Evolutionary conservation across 2,113 vertebrate genomes (phyloP).

Genomic region (Dromiciops gliroides): DNA sequence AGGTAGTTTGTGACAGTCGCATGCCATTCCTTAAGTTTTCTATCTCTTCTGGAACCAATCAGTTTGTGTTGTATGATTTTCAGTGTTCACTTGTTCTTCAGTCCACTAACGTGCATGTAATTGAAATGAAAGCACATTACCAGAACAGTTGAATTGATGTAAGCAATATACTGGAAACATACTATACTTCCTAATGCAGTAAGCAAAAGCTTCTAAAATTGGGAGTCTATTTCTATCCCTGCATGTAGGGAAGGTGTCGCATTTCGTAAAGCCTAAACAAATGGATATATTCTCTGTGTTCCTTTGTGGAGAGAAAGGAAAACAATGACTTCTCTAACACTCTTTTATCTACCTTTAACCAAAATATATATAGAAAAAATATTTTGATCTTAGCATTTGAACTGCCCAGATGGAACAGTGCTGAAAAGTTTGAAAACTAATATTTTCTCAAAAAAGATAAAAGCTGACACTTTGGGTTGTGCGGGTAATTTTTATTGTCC

Average conservation of each 20-base stretch:
- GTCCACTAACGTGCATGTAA: constrained; percentile 5
- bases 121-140: constrained; percentile 13
- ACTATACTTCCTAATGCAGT: not conserved
- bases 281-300: not conserved
- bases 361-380: not conserved
- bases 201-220: not conserved
- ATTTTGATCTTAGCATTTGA: not conserved
- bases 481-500: not conserved
- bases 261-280: not conserved
- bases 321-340: not conserved
- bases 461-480: not conserved
- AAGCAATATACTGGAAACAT: not conserved
- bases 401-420: not conserved
- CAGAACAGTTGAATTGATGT: not conserved
- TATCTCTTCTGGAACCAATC: constrained; percentile 27
- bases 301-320: not conserved
- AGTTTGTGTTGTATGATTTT: constrained; percentile 21
- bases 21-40: not conserved
- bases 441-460: not conserved
- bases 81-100: not conserved
- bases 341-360: not conserved
- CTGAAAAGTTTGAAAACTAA: not conserved
- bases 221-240: not conserved
- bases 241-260: not conserved
- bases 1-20: not conserved